These are phyloP conservation scores for Neomorphus geoffroyi DNA, from an alignment of 2,797 vertebrate genomes.

Conservation along the genomic window DNA sequence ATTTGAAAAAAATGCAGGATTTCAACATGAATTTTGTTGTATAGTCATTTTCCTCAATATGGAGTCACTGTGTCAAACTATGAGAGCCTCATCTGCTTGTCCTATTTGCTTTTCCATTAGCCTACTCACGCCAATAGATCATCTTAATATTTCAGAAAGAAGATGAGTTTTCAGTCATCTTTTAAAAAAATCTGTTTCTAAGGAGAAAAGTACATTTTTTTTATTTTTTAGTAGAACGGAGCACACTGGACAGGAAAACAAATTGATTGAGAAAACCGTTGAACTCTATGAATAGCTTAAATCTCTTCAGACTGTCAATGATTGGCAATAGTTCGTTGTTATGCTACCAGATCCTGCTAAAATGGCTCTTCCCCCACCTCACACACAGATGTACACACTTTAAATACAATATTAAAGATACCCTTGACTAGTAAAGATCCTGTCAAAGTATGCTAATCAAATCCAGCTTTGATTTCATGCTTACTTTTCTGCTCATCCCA, in stretches of 20 bases:
- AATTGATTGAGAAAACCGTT: not conserved
- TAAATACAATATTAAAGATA: constrained; percentile 26
- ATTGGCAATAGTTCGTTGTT: not conserved
- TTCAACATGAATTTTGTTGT: not conserved
- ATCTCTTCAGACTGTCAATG: not conserved
- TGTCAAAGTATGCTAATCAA: constrained; percentile 71
- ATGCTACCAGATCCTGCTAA: not conserved
- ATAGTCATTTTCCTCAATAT: not conserved
- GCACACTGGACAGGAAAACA: not conserved
- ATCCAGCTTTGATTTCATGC: constrained; percentile 72
- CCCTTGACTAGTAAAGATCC: constrained; percentile 34
- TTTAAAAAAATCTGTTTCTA: not conserved
- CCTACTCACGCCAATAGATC: not conserved
- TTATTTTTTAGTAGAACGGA: not conserved
- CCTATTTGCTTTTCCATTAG: not conserved
- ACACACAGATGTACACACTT: not conserved
- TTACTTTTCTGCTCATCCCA: constrained; percentile 71
- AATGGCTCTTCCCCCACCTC: not conserved
- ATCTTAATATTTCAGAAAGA: not conserved
- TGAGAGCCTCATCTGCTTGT: not conserved
- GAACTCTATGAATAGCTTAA: not conserved
- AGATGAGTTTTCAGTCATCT: not conserved
- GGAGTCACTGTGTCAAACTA: not conserved
- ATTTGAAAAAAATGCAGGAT: not conserved
- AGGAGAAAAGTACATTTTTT: not conserved